Conservation (phyloP, 2,888 invertebrate species). For the Oscheius sp. region DNA sequence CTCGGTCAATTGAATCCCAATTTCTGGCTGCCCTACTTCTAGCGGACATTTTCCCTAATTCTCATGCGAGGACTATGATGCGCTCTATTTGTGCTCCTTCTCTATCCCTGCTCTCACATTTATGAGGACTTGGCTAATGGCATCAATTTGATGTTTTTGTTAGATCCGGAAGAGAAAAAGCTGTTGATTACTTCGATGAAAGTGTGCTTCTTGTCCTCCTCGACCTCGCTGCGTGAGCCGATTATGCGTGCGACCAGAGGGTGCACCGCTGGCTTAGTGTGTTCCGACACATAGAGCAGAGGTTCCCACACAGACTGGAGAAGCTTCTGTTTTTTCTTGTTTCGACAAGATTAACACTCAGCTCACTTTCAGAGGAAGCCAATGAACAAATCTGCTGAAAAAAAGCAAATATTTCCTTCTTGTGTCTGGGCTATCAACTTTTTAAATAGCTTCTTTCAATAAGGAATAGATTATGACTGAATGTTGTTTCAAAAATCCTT, state of each 20-base stretch:
- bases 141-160: too few species aligned
- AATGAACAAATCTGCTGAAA: too few species aligned
- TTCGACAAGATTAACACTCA: too few species aligned
- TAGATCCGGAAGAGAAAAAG: background rate
- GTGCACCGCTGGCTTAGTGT: background rate
- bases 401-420: too few species aligned
- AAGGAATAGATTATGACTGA: too few species aligned
- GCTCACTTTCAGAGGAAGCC: too few species aligned
- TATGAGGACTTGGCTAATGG: background rate
- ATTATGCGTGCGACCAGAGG: constrained; percentile 3
- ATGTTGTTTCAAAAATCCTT: too few species aligned
- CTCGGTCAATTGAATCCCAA: constrained; percentile 5
- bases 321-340: too few species aligned
- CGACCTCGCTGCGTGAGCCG: constrained; percentile 15
- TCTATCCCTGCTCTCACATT: background rate
- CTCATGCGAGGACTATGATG: background rate
- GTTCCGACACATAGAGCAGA: background rate
- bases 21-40: background rate
- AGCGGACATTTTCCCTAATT: constrained; percentile 6
- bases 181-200: background rate
- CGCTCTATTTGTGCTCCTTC: background rate
- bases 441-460: too few species aligned
- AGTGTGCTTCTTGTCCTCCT: constrained; percentile 4
- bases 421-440: too few species aligned
- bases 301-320: too few species aligned